phyloP scores from a whole-genome alignment of 2,888 invertebrate species.

The Oscheius myriophilus region DNA sequence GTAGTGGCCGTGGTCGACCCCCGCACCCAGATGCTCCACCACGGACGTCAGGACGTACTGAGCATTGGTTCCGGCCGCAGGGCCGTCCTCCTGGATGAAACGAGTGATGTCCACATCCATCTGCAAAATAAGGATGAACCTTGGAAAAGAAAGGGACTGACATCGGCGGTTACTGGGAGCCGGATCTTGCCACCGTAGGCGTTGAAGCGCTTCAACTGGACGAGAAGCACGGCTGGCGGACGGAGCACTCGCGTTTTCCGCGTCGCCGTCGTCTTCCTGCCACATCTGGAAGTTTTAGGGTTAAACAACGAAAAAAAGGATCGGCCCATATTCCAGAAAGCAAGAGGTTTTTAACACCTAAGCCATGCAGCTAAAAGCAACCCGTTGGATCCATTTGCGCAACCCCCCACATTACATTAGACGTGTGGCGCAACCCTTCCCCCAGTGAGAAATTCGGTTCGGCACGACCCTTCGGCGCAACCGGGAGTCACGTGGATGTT shows the following conservation, averaged over 20 bases:
- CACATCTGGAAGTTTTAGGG: slow-evolving; percentile 51
- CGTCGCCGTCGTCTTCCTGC: slow-evolving; percentile 39
- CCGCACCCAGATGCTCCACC: slow-evolving; percentile 39
- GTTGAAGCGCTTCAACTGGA: slow-evolving; percentile 62
- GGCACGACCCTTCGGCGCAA: too few species aligned
- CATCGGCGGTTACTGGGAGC: slow-evolving; percentile 46
- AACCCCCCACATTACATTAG: too few species aligned
- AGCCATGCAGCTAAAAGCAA: too few species aligned
- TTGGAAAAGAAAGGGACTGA: slow-evolving; percentile 32
- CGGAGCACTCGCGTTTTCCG: slow-evolving; percentile 44
- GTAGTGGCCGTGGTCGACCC: slow-evolving; percentile 55
- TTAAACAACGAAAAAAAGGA: slow-evolving; percentile 8
- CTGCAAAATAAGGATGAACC: too few species aligned
- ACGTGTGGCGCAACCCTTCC: too few species aligned
- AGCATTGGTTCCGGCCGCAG: neutral
- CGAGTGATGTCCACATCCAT: slow-evolving; percentile 36
- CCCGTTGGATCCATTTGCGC: too few species aligned
- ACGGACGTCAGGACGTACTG: slow-evolving; percentile 31
- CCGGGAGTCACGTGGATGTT: too few species aligned
- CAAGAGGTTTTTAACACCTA: neutral
- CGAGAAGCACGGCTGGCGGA: slow-evolving; percentile 55
- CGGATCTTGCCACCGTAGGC: slow-evolving; percentile 53
- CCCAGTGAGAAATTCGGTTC: too few species aligned
- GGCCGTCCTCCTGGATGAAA: slow-evolving; percentile 34
- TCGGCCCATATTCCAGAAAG: neutral